Conservation (phyloP, 2,888 invertebrate species). For the Biston stratarius region DNA sequence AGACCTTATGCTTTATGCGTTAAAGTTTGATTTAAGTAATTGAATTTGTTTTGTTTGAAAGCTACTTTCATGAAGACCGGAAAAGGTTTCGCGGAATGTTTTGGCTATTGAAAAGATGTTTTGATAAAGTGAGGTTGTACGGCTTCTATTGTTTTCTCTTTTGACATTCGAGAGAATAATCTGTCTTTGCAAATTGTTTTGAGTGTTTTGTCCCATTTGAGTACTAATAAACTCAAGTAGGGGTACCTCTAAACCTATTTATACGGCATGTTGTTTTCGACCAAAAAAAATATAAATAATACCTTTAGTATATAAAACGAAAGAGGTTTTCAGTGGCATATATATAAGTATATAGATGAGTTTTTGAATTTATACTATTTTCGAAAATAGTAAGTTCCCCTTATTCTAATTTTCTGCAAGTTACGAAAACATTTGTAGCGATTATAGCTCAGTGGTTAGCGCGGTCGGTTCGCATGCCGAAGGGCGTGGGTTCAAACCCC, state of each 20-base stretch:
- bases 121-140: conserved; percentile 6
- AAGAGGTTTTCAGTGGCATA: too few species aligned
- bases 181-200: conserved; percentile 12
- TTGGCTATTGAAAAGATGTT: conserved; percentile 17
- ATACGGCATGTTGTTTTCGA: neutral
- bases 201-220: neutral
- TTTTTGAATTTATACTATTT: too few species aligned
- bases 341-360: too few species aligned
- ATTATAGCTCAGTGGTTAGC: too few species aligned
- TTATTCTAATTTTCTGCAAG: too few species aligned
- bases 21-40: conserved; percentile 3
- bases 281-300: too few species aligned
- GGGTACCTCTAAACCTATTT: too few species aligned
- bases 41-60: conserved; percentile 1
- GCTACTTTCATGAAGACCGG: conserved; percentile 5
- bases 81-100: conserved; percentile 16
- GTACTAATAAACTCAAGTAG: neutral
- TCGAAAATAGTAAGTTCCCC: too few species aligned
- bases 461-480: too few species aligned
- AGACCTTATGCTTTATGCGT: neutral
- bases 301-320: too few species aligned
- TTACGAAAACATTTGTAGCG: too few species aligned
- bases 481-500: too few species aligned
- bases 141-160: conserved; percentile 6
- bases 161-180: conserved; percentile 11